Base-by-base conservation (phyloP, 2,113 vertebrate species). In the Plestiodon gilberti region DNA sequence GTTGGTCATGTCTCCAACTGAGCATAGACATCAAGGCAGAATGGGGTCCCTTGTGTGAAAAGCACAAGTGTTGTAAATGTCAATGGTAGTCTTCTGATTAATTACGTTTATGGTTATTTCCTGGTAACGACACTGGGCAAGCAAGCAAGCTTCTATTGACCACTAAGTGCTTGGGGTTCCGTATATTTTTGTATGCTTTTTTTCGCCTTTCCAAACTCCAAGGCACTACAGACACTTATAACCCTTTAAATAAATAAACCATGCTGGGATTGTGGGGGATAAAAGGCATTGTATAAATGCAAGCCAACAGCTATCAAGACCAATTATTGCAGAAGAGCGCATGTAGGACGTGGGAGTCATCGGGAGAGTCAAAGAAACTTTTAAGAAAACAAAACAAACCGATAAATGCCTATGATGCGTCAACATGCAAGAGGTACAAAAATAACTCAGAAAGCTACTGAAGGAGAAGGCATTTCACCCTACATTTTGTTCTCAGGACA, bases 241-340 rank as follows among this genome's bases (percentile, higher is more conserved):
- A 89, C 35, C 90, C 86, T 93, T 93, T 93, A 94, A 95, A 94
- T 95, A 94, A 95, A 93, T 94, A 95, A 95, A 93, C 91, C 88
- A 87, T 74, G 87, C 23, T 33, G 55, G 1, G 61, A 76, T 90
- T 78, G 64, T 88, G 87, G 80, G 62, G 85, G 17, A 14, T 87
- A 93, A 92, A 92, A 90, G 87, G 52, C 81, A n/a, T 48, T 73
- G 79, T 89, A 90, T 90, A 89, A 84, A 84, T 88, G 74, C 61
- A 76, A 81, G 81, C 92, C 93, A 92, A 94, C 89, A 74, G 82
- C 81, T 79, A 92, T 38, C 78, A 85, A 3, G 78, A 40, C 75
- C 91, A 92, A 91, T 90, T 88, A 83, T 61, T 89, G 90, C 62
- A 52, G 83, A 38, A 78, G 61, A 89, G 7, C 25, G 33, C 52